Base-by-base conservation (phyloP, 2,797 vertebrate species). In the Enteromius trimaculatus region DNA sequence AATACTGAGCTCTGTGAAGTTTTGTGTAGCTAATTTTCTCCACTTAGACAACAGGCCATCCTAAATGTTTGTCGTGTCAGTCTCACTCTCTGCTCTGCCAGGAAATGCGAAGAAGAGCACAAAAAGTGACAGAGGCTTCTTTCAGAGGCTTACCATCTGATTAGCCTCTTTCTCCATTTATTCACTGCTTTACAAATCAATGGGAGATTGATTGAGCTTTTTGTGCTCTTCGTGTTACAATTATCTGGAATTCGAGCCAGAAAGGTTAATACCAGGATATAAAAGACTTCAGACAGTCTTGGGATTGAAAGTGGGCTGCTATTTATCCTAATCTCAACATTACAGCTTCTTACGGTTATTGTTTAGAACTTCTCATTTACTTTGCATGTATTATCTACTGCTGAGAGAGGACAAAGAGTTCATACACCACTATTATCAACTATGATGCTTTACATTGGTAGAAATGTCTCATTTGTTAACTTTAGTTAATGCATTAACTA, bases 1-100 rank as follows among this genome's bases (percentile, higher is more conserved):
- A 80, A 21, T 64, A 26, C 2, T 17, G 23, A 96, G 53, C 83
- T 93, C 34, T 34, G 4, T 34, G 34, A 34, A 34, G 4, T 34
- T 34, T 34, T 34, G 34, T 34, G 34, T 34, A 34, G 34, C 34
- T 34, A 97, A 93, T 92, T 96, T 85, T 92, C 96, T 90, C 91
- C 96, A 14, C 93, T 98, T 86, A 97, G 97, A 92, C 93, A 96
- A 96, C 64, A 29, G 96, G 97, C 83, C 95, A 96, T 97, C 96
- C 70, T 96, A 97, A 90, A 94, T 94, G 37, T 97, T 97, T 88
- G 97, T 96, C 87, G 91, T 97, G 79, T 74, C 69, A 49, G 16
- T 72, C 65, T 77, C 17, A 31, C 29, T 44, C 49, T 80, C 79
- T 71, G 81, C 16, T 77, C 42, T 80, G 49, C 34, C 14, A 19